phyloP scores from a whole-genome alignment of 2,113 vertebrate species.

The Rafetus swinhoei region DNA sequence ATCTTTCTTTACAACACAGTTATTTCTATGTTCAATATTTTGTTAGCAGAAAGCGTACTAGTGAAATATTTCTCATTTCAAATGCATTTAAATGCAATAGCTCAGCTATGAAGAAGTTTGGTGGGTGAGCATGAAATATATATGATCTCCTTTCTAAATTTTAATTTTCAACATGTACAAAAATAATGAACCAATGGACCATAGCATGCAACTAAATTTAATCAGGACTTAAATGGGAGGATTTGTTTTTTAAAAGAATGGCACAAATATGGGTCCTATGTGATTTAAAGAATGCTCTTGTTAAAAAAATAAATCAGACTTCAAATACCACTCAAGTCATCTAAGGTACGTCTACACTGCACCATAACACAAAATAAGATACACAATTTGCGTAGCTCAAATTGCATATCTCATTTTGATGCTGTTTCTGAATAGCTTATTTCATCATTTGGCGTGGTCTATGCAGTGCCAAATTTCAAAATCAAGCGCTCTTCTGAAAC shows the following conservation, averaged over 20 bases:
- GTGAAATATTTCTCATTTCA: background rate
- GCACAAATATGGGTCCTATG: background rate
- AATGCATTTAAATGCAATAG: accelerated
- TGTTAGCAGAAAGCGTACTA: accelerated
- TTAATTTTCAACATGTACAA: accelerated
- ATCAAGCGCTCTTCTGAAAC: too few relatives aligned
- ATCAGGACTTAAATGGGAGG: background rate
- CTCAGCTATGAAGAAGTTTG: accelerated
- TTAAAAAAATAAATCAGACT: background rate
- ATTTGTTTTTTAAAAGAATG: background rate
- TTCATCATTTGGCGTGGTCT: too few relatives aligned
- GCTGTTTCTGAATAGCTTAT: too few relatives aligned
- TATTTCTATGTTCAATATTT: background rate
- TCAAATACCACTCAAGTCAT: background rate
- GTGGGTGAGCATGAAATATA: background rate
- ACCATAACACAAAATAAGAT: too few relatives aligned
- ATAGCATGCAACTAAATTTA: background rate
- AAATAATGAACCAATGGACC: background rate
- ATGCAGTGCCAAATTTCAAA: too few relatives aligned
- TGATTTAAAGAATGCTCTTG: background rate
- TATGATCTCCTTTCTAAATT: background rate
- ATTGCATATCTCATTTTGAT: too few relatives aligned
- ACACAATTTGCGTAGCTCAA: too few relatives aligned
- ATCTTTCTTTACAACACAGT: background rate
- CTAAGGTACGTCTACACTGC: background rate